Evolutionary conservation across 1,140 invertebrate species (phyloP).

Genomic region (Penaeus vannamei): DNA sequence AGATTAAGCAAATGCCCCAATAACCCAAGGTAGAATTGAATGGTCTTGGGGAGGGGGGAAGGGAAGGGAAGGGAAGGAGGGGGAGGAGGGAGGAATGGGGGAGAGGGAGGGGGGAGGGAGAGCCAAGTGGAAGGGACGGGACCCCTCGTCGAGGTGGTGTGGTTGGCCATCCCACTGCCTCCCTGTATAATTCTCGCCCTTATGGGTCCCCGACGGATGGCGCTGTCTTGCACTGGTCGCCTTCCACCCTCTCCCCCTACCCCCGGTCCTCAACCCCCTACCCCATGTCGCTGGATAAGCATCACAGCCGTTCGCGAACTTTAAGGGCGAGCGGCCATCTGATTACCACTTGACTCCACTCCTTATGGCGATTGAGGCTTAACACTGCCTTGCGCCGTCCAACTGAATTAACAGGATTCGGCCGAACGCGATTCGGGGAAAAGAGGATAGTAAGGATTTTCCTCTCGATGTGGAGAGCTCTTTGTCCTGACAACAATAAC

Average conservation of each 20-base stretch:
- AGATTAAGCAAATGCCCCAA: slow-evolving; percentile 44
- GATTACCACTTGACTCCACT: slow-evolving; percentile 8
- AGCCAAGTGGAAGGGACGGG: background rate
- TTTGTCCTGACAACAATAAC: slow-evolving; percentile 24
- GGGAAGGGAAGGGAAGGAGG: too few species aligned
- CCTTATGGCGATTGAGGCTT: slow-evolving; percentile 34
- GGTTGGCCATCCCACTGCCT: background rate
- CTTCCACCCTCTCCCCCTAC: too few species aligned
- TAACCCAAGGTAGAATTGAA: slow-evolving; percentile 43
- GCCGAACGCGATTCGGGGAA: slow-evolving; percentile 37
- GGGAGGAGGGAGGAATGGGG: too few species aligned
- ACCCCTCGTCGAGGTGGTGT: background rate
- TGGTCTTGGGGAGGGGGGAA: background rate
- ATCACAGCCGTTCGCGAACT: background rate
- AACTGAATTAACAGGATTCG: slow-evolving; percentile 51
- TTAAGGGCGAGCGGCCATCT: slow-evolving; percentile 18
- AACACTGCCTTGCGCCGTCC: slow-evolving; percentile 29
- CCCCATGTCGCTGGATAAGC: background rate
- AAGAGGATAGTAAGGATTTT: background rate
- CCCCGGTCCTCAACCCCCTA: background rate
- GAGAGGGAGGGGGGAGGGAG: too few species aligned
- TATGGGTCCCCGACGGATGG: background rate
- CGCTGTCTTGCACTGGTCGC: background rate
- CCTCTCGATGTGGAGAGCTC: slow-evolving; percentile 3
- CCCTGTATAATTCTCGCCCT: background rate